Percentiles rank a stretch among this genome's conserved stretches.
phyloP scores from a whole-genome alignment of 2,888 invertebrate genomes.

The Drosophila algonquin region DNA sequence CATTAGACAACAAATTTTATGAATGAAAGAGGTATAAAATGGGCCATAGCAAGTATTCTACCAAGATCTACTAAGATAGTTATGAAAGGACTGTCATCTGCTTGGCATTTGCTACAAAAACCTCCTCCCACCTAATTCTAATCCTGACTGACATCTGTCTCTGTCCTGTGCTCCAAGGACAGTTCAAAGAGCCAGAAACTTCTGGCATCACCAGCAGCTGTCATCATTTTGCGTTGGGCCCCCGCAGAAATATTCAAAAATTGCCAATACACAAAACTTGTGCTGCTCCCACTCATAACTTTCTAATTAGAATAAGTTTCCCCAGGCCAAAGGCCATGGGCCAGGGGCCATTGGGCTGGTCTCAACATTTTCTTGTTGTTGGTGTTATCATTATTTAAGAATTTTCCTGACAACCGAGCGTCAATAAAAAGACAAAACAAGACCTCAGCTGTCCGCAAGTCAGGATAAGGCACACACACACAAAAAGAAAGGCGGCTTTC shows the following conservation, averaged over 20 bases:
- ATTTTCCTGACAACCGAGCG: slow-evolving; percentile 20
- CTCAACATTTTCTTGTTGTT: slow-evolving; percentile 5
- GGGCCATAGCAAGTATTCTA: too few relatives aligned
- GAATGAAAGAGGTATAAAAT: too few relatives aligned
- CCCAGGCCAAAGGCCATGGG: background rate
- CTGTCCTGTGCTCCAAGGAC: background rate
- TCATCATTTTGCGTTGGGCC: background rate
- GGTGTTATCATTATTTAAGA: slow-evolving; percentile 27
- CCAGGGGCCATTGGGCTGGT: background rate
- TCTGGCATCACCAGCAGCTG: background rate
- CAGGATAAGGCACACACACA: background rate
- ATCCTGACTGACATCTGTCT: too few relatives aligned
- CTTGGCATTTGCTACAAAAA: too few relatives aligned
- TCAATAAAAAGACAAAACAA: slow-evolving; percentile 34
- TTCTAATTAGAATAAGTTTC: slow-evolving; percentile 47
- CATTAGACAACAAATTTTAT: too few relatives aligned
- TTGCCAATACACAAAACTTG: background rate
- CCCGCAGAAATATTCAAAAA: slow-evolving; percentile 16
- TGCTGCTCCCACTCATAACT: slow-evolving; percentile 14
- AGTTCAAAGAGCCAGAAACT: background rate
- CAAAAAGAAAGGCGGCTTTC: background rate
- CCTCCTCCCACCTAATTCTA: background rate
- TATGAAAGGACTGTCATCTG: too few relatives aligned
- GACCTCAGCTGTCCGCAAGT: slow-evolving; percentile 47
- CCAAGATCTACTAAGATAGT: too few relatives aligned